These are phyloP conservation scores for Agelaius phoeniceus DNA, from an alignment of 2,113 vertebrate species.

Conservation along the genomic window DNA sequence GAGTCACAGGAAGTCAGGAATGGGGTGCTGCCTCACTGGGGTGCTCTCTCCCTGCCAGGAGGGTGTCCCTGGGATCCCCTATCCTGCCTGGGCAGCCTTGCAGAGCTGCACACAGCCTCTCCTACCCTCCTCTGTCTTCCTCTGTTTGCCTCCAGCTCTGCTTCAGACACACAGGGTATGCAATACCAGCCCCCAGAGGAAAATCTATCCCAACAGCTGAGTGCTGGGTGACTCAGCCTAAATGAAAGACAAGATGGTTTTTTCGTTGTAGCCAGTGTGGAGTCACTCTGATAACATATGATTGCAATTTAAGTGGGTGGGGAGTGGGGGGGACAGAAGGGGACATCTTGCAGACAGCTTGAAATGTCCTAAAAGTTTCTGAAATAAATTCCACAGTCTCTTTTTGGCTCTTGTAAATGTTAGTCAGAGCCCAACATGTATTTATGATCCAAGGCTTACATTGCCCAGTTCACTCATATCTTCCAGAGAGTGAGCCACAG, in stretches of 20 bases:
- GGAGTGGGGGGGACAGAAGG: not conserved
- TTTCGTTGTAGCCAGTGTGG: rapidly evolving
- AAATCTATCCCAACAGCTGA: not conserved
- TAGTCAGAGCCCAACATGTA: not conserved
- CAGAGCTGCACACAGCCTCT: not conserved
- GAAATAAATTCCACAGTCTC: not conserved
- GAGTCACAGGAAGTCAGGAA: not conserved
- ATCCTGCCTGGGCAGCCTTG: not conserved
- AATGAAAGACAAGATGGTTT: not conserved
- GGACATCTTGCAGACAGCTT: constrained; percentile 21
- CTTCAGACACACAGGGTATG: not conserved
- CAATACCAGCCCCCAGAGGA: not conserved
- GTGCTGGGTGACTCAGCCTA: not conserved
- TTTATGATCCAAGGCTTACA: not conserved
- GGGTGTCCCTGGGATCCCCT: rapidly evolving
- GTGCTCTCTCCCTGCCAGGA: not conserved
- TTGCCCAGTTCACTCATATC: not conserved
- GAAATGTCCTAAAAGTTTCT: constrained; percentile 17
- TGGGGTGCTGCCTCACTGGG: not conserved
- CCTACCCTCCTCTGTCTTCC: not conserved
- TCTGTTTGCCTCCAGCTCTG: not conserved
- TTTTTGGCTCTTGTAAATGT: not conserved
- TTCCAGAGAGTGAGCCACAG: not conserved
- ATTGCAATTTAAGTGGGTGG: constrained; percentile 37
- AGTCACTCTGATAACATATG: constrained; percentile 21